These are phyloP conservation scores for Ormia ochracea DNA, from an alignment of 2,888 invertebrate species.

Conservation along the genomic window DNA sequence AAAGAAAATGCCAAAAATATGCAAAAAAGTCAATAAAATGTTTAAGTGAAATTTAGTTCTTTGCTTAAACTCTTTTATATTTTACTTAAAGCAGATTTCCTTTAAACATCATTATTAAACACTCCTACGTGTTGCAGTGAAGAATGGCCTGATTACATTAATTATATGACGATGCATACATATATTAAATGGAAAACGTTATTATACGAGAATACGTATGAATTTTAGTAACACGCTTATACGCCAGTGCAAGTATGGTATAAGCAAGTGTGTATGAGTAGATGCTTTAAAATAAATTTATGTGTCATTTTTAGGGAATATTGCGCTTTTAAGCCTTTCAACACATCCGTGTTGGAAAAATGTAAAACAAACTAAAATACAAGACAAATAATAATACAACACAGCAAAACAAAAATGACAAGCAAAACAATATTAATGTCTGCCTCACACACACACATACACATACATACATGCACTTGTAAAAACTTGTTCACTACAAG, in stretches of 20 bases:
- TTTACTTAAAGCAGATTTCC: neutral
- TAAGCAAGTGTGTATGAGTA: neutral
- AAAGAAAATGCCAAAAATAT: too few relatives aligned
- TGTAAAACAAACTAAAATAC: constrained; percentile 53
- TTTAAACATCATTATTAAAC: neutral
- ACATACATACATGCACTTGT: neutral
- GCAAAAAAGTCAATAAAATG: too few relatives aligned
- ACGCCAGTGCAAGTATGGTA: neutral
- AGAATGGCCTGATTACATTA: constrained; percentile 10
- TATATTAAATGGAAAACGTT: neutral
- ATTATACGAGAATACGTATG: neutral
- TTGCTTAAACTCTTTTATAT: too few relatives aligned
- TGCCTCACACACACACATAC: neutral
- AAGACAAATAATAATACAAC: constrained; percentile 54
- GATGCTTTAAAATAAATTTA: constrained; percentile 4
- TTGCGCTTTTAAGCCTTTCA: constrained; percentile 23
- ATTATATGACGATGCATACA: neutral
- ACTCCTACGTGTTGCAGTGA: neutral
- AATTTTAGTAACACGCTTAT: neutral
- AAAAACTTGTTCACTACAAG: too few relatives aligned
- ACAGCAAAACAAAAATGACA: constrained; percentile 20
- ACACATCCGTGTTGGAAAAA: constrained; percentile 41
- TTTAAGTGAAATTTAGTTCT: too few relatives aligned
- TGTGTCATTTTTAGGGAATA: neutral
- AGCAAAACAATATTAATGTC: constrained; percentile 30